A percentile compares a stretch with the other conserved stretches of the same genome.
phyloP scores from a whole-genome alignment of 2,888 invertebrate species.

The Globia sparganii region DNA sequence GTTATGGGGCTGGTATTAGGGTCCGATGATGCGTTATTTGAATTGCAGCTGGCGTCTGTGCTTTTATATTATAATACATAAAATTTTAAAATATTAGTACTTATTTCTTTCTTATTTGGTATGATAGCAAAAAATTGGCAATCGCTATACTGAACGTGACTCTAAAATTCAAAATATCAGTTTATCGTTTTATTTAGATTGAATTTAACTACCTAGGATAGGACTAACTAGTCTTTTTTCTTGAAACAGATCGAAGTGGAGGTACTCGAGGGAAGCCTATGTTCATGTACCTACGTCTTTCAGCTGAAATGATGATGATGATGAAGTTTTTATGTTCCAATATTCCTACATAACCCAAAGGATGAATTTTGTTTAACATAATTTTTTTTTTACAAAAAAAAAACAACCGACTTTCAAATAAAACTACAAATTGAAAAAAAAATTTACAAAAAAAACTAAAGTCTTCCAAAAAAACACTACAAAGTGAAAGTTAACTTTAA shows the following conservation, averaged over 20 bases:
- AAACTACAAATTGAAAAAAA: too few relatives aligned
- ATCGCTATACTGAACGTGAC: not conserved
- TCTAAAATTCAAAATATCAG: not conserved
- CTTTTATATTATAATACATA: conserved; percentile 8
- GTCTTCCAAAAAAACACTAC: too few relatives aligned
- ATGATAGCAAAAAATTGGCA: not conserved
- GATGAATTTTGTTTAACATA: not conserved
- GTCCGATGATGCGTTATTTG: conserved; percentile 5
- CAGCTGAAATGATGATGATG: not conserved
- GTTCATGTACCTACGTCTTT: not conserved
- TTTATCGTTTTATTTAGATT: not conserved
- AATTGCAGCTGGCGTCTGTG: conserved; percentile 13
- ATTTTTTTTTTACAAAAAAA: too few relatives aligned
- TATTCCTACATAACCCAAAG: not conserved
- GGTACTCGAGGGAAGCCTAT: not conserved
- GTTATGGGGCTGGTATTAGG: conserved; percentile 16
- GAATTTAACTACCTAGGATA: not conserved
- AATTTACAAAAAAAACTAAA: too few relatives aligned
- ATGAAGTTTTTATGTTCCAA: not conserved
- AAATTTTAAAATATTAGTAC: not conserved
- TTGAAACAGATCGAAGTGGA: not conserved
- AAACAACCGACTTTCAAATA: too few relatives aligned
- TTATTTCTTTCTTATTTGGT: not conserved
- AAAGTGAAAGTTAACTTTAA: too few relatives aligned
- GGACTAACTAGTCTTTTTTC: not conserved